Conservation (phyloP, 2,113 vertebrate species). For the Pogonocichla stellata region DNA sequence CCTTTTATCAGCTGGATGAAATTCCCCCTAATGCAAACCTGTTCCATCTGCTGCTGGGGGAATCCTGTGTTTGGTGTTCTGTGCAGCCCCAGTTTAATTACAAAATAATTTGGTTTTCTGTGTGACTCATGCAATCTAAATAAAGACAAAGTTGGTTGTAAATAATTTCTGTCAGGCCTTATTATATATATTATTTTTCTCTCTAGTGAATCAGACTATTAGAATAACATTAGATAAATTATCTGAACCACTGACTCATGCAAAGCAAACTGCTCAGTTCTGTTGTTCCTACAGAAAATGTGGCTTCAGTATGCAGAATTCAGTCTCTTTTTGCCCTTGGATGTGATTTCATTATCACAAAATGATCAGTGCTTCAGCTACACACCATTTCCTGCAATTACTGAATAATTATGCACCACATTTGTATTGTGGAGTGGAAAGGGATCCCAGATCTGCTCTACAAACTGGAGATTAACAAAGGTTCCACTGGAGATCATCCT, state of each 20-base stretch:
- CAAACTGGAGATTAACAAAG: not conserved
- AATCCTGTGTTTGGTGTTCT: not conserved
- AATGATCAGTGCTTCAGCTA: not conserved
- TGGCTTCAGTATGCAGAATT: not conserved
- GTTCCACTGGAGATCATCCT: not conserved
- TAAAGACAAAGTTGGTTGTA: not conserved
- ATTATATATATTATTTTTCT: not conserved
- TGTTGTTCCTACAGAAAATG: not conserved
- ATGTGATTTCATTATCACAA: not conserved
- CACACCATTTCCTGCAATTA: not conserved
- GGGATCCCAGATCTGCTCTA: not conserved
- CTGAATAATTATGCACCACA: not conserved
- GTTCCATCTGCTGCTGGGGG: not conserved
- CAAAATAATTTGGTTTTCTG: constrained; percentile 4
- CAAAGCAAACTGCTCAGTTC: not conserved
- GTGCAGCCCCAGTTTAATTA: not conserved
- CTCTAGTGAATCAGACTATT: constrained; percentile 24
- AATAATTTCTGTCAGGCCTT: constrained; percentile 22
- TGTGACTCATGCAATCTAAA: constrained; percentile 27
- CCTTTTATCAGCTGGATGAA: not conserved
- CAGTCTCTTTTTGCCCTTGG: not conserved
- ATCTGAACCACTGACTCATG: constrained; percentile 39
- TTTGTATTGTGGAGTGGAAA: not conserved
- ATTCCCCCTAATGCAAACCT: not conserved
- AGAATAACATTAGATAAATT: constrained; percentile 25